Conservation (phyloP, 2,888 invertebrate genomes). For the Syrista parreyssii region DNA sequence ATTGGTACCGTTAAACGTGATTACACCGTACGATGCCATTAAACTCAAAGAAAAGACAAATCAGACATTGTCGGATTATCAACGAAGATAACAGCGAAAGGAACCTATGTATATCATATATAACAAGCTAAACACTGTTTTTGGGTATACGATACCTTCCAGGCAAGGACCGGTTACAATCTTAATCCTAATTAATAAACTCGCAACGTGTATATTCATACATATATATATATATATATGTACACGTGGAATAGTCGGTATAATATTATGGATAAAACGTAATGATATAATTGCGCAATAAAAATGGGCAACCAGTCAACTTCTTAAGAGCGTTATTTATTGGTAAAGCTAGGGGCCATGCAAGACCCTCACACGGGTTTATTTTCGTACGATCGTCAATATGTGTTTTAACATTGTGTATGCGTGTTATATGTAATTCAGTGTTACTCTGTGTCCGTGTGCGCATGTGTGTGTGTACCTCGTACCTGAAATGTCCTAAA, state of each 20-base stretch:
- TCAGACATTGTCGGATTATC: neutral
- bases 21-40: neutral
- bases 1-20: neutral
- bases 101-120: neutral
- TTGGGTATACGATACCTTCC: neutral
- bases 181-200: neutral
- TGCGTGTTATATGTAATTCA: neutral
- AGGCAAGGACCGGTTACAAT: too few species aligned
- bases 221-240: too few species aligned
- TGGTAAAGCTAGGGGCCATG: constrained; percentile 26
- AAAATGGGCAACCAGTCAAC: neutral
- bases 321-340: constrained; percentile 25
- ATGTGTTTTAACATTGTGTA: neutral
- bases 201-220: neutral
- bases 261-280: constrained; percentile 1
- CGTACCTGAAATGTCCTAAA: neutral
- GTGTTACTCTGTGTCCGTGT: neutral
- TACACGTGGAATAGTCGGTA: too few species aligned
- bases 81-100: too few species aligned
- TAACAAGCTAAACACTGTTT: neutral
- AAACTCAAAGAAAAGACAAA: neutral
- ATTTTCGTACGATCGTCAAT: constrained; percentile 8
- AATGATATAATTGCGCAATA: neutral
- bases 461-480: neutral
- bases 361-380: constrained; percentile 21